Base-by-base conservation (phyloP, 92 coral and sea anemone species). In the Micromussa lordhowensis region DNA sequence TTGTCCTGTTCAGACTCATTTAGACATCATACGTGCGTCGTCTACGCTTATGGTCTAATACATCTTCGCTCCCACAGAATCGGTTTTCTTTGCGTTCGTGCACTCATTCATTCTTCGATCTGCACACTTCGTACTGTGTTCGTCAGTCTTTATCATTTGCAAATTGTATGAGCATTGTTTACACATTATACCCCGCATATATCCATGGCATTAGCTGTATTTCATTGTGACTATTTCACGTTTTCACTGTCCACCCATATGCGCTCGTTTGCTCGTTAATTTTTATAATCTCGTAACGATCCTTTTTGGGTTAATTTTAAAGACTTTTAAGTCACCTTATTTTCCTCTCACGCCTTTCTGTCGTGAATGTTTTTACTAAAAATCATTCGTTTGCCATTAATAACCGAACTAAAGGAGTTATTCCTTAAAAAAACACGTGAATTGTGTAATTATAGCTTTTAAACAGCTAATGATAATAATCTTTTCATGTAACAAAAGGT, bases 51-150 rank as follows among this genome's bases (percentile, higher is more conserved):
- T 9, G 10, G 12, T 44, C 51, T 44, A 44, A 8, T 44, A 44
- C 51, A 44, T 44, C 12, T 8, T 44, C 51, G 51, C 12, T 44
- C 13, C 51, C 8, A 44, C 51, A 44, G 51, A 44, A 44, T 44
- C 51, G 51, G 10, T 7, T 44, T 24, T 61, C 68, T 61, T 61
- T 66, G 71, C 18, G 71, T 66, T 26, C 34, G 34, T 66, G n/a
- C 34, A 28, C 32, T 24, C 71, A 11, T 66, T 66, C 34, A 28
- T 61, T 61, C 7, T 86, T 86, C 34, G 86, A 86, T 86, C 93
- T 82, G 93, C 93, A 54, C 61, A 58, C 93, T 69, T 78, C 61
- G 19, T 55, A 16, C 22, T 55, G 61, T 55, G 61, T 55, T 19
- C 19, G 22, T 55, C 16, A 55, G 61, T 3, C 61, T 55, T 55